Evolutionary conservation across 2,888 invertebrate genomes (phyloP).

Genomic region (Melanostoma mellinum): DNA sequence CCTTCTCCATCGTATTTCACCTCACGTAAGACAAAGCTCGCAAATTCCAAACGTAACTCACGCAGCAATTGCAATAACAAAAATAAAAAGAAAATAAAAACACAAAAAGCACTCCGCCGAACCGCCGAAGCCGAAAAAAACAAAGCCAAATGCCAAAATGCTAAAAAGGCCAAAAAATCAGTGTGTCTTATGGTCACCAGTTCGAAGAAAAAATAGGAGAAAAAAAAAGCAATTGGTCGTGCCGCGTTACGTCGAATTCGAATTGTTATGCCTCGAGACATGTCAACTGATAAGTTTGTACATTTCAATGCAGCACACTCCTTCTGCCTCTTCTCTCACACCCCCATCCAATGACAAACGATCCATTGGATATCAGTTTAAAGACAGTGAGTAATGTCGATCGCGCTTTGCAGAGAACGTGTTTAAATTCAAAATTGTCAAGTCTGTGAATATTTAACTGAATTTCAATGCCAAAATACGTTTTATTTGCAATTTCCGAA

Average conservation of each 20-base stretch:
- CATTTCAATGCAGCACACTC: constrained; percentile 25
- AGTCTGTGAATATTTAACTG: constrained; percentile 28
- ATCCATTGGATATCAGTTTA: too few species aligned
- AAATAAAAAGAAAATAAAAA: constrained; percentile 17
- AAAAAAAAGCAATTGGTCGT: constrained; percentile 11
- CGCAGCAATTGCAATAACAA: constrained; percentile 49
- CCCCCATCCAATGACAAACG: too few species aligned
- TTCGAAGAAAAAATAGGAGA: constrained; percentile 14
- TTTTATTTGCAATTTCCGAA: constrained; percentile 49
- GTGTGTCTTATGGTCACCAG: constrained; percentile 58
- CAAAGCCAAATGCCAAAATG: constrained; percentile 41
- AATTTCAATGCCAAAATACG: constrained; percentile 62
- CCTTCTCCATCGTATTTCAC: constrained; percentile 41
- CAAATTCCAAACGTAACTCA: constrained; percentile 61
- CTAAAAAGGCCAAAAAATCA: constrained; percentile 35
- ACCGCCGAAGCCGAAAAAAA: background rate
- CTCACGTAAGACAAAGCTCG: constrained; percentile 35
- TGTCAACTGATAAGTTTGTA: constrained; percentile 62
- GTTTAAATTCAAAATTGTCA: constrained; percentile 56
- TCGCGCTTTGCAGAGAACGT: constrained; percentile 42
- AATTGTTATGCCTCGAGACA: constrained; percentile 59
- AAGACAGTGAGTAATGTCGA: constrained; percentile 52
- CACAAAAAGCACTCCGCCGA: constrained; percentile 11
- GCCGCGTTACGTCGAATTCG: constrained; percentile 53
- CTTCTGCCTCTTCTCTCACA: background rate